A percentile compares a stretch with the other conserved stretches of the same genome.
Conservation (phyloP, 92 coral and sea anemone genomes). For the Porites divaricata region DNA sequence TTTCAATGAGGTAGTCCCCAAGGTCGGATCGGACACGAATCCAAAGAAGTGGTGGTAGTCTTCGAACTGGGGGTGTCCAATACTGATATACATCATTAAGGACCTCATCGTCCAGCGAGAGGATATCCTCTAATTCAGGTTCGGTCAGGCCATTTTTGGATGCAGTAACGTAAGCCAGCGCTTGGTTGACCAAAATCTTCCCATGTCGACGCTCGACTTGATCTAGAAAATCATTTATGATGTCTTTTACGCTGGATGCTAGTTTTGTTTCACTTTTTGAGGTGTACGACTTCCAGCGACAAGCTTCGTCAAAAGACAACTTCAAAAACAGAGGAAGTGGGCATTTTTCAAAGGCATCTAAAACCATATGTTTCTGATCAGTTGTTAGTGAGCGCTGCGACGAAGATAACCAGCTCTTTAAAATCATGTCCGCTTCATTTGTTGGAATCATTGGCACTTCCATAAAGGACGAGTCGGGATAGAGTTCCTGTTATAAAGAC, state of each 20-base stretch:
- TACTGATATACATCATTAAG: slow-evolving; percentile 98
- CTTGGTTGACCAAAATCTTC: slow-evolving; percentile 81
- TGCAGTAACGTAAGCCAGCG: slow-evolving; percentile 91
- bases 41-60: slow-evolving; percentile 97
- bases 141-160: slow-evolving; percentile 96
- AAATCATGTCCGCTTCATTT: slow-evolving; percentile 80
- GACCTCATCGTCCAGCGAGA: slow-evolving; percentile 95
- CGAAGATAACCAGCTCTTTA: slow-evolving; percentile 78
- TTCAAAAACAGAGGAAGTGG: slow-evolving; percentile 89
- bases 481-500: slow-evolving; percentile 57
- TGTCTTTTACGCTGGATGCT: slow-evolving; percentile 74
- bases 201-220: slow-evolving; percentile 92
- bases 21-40: slow-evolving; percentile 89
- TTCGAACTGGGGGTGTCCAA: slow-evolving; percentile 98
- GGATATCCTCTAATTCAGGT: slow-evolving; percentile 90
- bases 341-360: slow-evolving; percentile 80
- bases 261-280: slow-evolving; percentile 58
- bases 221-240: slow-evolving; percentile 84
- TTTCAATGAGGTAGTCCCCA: slow-evolving; percentile 88
- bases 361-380: slow-evolving; percentile 63
- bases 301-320: slow-evolving; percentile 92
- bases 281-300: slow-evolving; percentile 97
- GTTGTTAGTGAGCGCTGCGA: slow-evolving; percentile 64
- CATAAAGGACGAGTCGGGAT: slow-evolving; percentile 77
- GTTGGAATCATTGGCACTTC: slow-evolving; percentile 80